These are phyloP conservation scores for Lepidonotus clava DNA, from an alignment of 2,888 invertebrate genomes.

Conservation along the genomic window DNA sequence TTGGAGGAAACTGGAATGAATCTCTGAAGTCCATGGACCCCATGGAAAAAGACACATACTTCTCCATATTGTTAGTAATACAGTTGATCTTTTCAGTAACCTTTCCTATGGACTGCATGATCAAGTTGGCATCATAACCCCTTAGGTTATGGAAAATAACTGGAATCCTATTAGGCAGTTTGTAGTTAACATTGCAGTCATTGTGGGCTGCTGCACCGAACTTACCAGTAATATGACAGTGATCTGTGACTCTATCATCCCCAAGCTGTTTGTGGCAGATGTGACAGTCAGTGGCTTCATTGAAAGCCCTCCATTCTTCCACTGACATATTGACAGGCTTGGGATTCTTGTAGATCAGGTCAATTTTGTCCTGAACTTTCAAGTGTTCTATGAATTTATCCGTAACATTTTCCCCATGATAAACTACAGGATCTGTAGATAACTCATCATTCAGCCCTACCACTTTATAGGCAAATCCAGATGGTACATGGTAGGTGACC, in stretches of 20 bases:
- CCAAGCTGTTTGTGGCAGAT: not conserved
- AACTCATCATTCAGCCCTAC: not conserved
- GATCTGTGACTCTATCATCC: conserved; percentile 50
- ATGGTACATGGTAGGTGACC: not conserved
- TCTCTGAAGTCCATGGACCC: conserved; percentile 2
- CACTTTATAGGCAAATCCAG: conserved; percentile 31
- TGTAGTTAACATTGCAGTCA: conserved; percentile 43
- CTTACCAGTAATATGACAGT: conserved; percentile 60
- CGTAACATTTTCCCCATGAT: conserved; percentile 56
- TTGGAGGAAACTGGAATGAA: not conserved
- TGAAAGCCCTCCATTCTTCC: not conserved
- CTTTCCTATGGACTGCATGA: conserved; percentile 45
- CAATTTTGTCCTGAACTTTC: not conserved
- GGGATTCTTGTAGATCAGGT: not conserved
- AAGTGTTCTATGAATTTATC: conserved; percentile 13
- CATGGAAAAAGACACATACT: conserved; percentile 32
- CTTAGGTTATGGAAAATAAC: conserved; percentile 55
- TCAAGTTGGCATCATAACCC: conserved; percentile 36
- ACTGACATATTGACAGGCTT: not conserved
- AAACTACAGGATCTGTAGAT: conserved; percentile 54
- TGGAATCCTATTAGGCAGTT: not conserved
- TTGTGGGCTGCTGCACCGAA: conserved; percentile 62
- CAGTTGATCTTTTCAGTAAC: conserved; percentile 55
- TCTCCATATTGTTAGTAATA: conserved; percentile 61
- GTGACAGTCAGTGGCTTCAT: conserved; percentile 11